Conservation (phyloP, 2,797 vertebrate genomes). For the Lemur catta region DNA sequence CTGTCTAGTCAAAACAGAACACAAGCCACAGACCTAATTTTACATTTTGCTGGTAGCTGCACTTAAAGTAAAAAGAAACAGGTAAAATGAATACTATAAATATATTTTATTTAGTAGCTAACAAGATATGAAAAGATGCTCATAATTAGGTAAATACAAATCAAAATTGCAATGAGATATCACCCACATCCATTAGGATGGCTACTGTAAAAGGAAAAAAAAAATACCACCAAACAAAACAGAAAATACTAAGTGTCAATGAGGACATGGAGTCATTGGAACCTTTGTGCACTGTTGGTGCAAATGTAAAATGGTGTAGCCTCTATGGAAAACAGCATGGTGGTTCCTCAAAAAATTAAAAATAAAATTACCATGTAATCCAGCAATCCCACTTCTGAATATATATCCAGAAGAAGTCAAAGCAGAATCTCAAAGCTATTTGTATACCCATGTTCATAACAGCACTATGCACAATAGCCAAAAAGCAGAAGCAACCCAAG, state of each 20-base stretch:
- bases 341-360: not conserved
- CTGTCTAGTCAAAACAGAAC: not conserved
- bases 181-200: too few species aligned
- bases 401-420: not conserved
- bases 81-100: not conserved
- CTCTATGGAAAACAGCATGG: not conserved
- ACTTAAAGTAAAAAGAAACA: not conserved
- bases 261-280: not conserved
- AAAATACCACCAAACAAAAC: not conserved
- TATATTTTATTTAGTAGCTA: not conserved
- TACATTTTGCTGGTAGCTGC: not conserved
- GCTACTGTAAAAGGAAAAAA: not conserved
- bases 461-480: rapidly evolving
- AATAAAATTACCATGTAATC: not conserved
- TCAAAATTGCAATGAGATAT: not conserved
- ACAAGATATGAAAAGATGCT: not conserved
- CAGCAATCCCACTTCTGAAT: not conserved
- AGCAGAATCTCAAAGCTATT: not conserved
- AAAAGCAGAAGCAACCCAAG: not conserved
- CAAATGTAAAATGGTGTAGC: not conserved
- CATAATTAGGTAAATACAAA: not conserved
- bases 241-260: not conserved
- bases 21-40: not conserved
- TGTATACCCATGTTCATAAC: not conserved
- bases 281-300: not conserved